These are phyloP conservation scores for Moxostoma hubbsi DNA, from an alignment of 2,797 vertebrate genomes.

Conservation along the genomic window DNA sequence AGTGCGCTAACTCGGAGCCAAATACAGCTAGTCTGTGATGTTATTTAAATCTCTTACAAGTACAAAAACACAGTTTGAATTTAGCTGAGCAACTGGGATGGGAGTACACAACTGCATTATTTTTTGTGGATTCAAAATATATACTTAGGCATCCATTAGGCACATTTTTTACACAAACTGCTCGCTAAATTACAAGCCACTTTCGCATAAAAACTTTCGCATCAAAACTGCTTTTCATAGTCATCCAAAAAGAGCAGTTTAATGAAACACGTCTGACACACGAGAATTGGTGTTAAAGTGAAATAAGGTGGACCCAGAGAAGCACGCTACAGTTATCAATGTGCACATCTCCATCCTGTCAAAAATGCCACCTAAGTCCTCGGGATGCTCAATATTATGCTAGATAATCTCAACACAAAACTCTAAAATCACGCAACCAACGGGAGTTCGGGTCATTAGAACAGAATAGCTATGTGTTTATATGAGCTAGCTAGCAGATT, in stretches of 20 bases:
- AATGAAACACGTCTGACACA: neutral
- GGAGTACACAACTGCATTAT: neutral
- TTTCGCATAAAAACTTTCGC: neutral
- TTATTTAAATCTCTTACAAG: neutral
- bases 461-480: neutral
- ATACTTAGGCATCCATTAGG: neutral
- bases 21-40: too few relatives aligned
- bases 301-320: slow-evolving; percentile 3
- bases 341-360: slow-evolving; percentile 42
- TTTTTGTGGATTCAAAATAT: neutral
- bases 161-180: neutral
- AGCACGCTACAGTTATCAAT: slow-evolving; percentile 30
- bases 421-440: neutral
- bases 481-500: slow-evolving; percentile 45
- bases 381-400: neutral
- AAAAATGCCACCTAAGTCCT: slow-evolving; percentile 29
- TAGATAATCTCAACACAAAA: neutral
- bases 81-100: neutral
- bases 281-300: neutral
- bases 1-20: neutral
- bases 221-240: neutral
- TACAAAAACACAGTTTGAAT: neutral
- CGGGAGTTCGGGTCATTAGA: too few relatives aligned
- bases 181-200: neutral
- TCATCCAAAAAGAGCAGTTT: neutral